Conservation (phyloP, 2,888 invertebrate genomes). For the Aporophyla lueneburgensis region DNA sequence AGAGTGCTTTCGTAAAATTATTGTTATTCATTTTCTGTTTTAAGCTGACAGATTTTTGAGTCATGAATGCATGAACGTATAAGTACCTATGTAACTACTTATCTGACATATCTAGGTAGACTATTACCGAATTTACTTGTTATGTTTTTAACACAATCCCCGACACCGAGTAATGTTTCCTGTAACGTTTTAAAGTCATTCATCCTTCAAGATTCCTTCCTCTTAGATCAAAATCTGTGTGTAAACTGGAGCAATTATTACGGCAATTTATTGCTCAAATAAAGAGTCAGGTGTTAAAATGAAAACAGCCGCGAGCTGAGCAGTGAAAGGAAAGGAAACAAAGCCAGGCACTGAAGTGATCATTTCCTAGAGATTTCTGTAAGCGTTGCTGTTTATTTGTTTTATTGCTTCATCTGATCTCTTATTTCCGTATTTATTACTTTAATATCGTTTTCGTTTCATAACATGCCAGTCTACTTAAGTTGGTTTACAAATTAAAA, state of each 20-base stretch:
- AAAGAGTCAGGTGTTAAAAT: conserved; percentile 75
- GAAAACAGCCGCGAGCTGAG: conserved; percentile 72
- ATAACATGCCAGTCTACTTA: conserved; percentile 20
- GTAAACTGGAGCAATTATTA: conserved; percentile 25
- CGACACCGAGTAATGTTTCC: background rate
- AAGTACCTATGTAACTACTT: background rate
- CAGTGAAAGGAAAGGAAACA: conserved; percentile 82
- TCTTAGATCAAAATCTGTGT: background rate
- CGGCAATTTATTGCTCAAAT: conserved; percentile 33
- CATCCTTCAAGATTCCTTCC: conserved; percentile 15
- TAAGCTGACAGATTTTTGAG: conserved; percentile 1
- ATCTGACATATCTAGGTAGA: background rate
- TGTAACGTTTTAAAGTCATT: background rate
- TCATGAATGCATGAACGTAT: background rate
- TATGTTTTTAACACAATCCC: background rate
- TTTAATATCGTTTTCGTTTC: conserved; percentile 36
- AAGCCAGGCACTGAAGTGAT: conserved; percentile 71
- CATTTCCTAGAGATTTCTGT: conserved; percentile 81
- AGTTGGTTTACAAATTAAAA: background rate
- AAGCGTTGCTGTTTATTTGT: conserved; percentile 69
- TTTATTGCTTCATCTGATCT: conserved; percentile 67
- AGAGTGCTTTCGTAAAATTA: conserved; percentile 31
- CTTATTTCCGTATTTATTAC: conserved; percentile 63
- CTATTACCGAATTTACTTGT: background rate
- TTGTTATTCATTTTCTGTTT: conserved; percentile 27